A percentile compares a stretch with the other conserved stretches of the same genome.
Conservation (phyloP, 1,140 invertebrate genomes). For the Drosophila repletoides region DNA sequence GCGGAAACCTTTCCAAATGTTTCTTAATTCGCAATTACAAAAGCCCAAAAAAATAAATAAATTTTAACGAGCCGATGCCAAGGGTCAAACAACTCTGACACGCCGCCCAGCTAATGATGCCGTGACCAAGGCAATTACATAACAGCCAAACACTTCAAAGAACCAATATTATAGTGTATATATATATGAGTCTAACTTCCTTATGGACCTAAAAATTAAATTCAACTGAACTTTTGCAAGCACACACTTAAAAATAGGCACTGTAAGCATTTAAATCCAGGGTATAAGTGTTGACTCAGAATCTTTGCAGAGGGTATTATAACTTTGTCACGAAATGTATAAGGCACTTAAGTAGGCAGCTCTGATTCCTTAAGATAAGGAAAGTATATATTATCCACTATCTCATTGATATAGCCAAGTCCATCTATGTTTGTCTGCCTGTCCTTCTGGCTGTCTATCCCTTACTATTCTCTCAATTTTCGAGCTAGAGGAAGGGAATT, state of each 20-base stretch:
- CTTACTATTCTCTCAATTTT: no score
- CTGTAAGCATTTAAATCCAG: neutral
- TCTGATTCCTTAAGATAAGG: no score
- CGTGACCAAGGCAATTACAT: slow-evolving; percentile 50
- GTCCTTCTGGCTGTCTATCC: no score
- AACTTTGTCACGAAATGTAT: no score
- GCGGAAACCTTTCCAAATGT: slow-evolving; percentile 28
- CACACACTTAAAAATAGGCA: neutral
- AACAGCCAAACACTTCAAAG: neutral
- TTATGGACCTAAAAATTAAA: neutral
- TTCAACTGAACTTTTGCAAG: neutral
- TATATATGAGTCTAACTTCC: slow-evolving; percentile 13
- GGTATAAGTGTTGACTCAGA: no score
- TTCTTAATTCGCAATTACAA: slow-evolving; percentile 9
- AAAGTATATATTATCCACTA: no score
- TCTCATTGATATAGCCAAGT: no score
- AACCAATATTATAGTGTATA: slow-evolving; percentile 8
- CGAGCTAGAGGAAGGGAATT: no score
- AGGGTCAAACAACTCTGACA: slow-evolving; percentile 23
- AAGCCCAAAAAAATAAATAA: neutral
- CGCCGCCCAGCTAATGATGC: slow-evolving; percentile 42
- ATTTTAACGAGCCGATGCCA: neutral
- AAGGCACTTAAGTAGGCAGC: no score
- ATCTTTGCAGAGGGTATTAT: no score
- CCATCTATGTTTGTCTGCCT: no score